Conservation (phyloP, 2,797 vertebrate genomes). For the Muraenolepis orangiensis region DNA sequence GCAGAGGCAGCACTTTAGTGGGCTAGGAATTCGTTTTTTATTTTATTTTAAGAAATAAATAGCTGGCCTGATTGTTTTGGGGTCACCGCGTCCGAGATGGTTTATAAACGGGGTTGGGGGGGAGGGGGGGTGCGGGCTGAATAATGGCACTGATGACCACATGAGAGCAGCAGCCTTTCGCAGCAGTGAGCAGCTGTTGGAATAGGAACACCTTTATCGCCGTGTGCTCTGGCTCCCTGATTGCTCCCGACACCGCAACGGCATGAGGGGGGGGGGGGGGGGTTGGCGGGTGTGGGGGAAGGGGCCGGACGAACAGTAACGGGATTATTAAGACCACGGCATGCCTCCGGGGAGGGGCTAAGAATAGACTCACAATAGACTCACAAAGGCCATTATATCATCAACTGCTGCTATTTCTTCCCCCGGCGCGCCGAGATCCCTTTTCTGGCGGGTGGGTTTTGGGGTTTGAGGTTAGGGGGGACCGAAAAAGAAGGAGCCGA, state of each 20-base stretch:
- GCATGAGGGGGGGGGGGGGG: constrained; percentile 36
- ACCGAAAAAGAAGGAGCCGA: not conserved
- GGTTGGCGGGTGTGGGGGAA: no score
- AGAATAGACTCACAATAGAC: constrained; percentile 39
- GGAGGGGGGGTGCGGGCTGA: no score
- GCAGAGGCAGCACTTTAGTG: constrained; percentile 50
- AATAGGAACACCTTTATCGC: constrained; percentile 53
- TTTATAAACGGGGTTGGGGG: constrained; percentile 57
- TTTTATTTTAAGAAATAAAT: constrained; percentile 47
- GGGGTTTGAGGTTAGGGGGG: not conserved
- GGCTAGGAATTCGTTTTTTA: constrained; percentile 19
- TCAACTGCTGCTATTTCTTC: constrained; percentile 4
- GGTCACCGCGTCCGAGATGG: constrained; percentile 42
- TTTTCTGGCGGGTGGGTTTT: not conserved
- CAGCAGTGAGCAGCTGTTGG: constrained; percentile 44
- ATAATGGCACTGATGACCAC: constrained; percentile 48
- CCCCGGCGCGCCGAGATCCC: not conserved
- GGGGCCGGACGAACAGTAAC: constrained; percentile 37
- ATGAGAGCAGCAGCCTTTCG: constrained; percentile 37
- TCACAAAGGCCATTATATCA: constrained; percentile 6
- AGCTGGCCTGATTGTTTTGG: constrained; percentile 64
- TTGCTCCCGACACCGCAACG: constrained; percentile 49
- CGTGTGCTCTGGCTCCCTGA: constrained; percentile 54
- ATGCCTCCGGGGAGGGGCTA: constrained; percentile 47
- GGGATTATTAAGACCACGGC: constrained; percentile 57